Evolutionary conservation across 2,797 vertebrate genomes (phyloP).

Genomic region (Sphenopsis melanotis): DNA sequence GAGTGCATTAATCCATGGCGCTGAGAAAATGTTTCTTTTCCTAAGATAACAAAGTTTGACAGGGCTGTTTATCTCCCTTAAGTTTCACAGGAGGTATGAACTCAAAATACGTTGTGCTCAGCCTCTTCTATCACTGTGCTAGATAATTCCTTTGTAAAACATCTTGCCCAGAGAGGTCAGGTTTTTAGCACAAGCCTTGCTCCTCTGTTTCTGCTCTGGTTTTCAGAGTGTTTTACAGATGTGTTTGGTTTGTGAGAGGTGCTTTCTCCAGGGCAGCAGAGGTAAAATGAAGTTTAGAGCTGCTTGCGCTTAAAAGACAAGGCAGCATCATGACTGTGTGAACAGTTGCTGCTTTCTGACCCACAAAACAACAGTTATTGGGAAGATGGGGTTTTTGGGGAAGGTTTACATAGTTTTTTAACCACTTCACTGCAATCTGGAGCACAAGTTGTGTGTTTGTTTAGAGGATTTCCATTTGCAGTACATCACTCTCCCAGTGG

Average conservation of each 20-base stretch:
- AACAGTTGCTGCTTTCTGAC: not conserved
- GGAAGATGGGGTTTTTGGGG: not conserved
- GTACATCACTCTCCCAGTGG: not conserved
- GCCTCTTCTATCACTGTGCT: not conserved
- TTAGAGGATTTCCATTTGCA: not conserved
- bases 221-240: not conserved
- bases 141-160: constrained; percentile 8
- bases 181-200: not conserved
- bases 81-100: constrained; percentile 9
- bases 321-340: not conserved
- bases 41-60: not conserved
- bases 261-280: not conserved
- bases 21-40: not conserved
- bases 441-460: not conserved
- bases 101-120: not conserved
- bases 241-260: not conserved
- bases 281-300: not conserved
- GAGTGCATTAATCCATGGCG: not conserved
- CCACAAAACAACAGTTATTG: not conserved
- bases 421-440: not conserved
- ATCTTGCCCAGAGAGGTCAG: not conserved
- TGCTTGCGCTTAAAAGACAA: not conserved
- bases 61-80: constrained; percentile 10
- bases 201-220: not conserved
- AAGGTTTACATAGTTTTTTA: not conserved